Evolutionary conservation across 1,140 invertebrate genomes (phyloP).

Genomic region (Sesamia nonagrioides): DNA sequence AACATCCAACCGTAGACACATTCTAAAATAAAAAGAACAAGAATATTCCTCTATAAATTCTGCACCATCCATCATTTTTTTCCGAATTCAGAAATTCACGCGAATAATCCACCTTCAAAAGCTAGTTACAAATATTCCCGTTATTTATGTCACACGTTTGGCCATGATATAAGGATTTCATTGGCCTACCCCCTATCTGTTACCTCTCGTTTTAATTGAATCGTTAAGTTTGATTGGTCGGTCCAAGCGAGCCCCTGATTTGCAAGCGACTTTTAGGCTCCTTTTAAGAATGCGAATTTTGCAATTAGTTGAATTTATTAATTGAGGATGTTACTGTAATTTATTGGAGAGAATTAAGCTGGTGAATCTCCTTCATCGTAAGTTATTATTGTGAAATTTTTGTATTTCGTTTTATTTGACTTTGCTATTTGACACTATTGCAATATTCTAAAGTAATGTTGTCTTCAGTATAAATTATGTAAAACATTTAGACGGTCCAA

Average conservation of each 20-base stretch:
- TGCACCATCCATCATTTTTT: conserved; percentile 36
- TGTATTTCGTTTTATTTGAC: background rate
- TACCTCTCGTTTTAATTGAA: conserved; percentile 78
- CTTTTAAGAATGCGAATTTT: conserved; percentile 55
- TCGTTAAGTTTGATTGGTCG: conserved; percentile 72
- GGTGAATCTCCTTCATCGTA: conserved; percentile 1
- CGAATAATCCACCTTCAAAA: conserved; percentile 5
- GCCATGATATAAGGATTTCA: conserved; percentile 75
- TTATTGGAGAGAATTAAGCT: conserved; percentile 1
- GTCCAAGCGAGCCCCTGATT: conserved; percentile 55
- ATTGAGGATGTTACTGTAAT: conserved; percentile 29
- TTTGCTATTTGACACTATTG: background rate
- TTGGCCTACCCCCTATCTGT: conserved; percentile 61
- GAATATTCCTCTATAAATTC: conserved; percentile 8
- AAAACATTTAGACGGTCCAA: background rate
- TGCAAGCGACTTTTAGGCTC: conserved; percentile 45
- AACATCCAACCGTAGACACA: background rate
- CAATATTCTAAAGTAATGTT: no score
- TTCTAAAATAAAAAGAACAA: conserved; percentile 36
- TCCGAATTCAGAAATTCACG: conserved; percentile 30
- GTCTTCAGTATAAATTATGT: no score
- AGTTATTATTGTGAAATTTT: background rate
- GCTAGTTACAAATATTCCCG: conserved; percentile 51
- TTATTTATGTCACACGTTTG: conserved; percentile 74
- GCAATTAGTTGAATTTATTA: conserved; percentile 40